Conservation (phyloP, 2,797 vertebrate genomes). For the Neomorphus geoffroyi region DNA sequence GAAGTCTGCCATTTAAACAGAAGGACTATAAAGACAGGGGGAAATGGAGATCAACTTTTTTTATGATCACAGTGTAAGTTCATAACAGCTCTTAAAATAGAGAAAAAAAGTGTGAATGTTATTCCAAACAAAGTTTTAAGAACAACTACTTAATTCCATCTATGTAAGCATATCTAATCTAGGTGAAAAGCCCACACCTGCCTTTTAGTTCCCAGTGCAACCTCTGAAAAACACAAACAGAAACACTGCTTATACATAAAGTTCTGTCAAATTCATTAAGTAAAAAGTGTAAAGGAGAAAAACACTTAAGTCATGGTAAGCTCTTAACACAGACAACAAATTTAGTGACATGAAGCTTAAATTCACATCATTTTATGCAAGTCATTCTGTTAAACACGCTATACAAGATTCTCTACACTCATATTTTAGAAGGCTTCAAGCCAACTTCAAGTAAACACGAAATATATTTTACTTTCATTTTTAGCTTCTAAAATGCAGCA, state of each 20-base stretch:
- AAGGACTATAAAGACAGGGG: background rate
- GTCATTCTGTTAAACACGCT: background rate
- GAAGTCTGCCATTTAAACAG: background rate
- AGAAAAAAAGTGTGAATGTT: background rate
- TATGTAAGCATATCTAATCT: background rate
- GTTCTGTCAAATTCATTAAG: background rate
- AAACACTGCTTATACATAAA: background rate
- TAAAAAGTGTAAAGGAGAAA: background rate
- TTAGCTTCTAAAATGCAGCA: background rate
- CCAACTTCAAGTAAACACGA: background rate
- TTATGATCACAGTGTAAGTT: background rate
- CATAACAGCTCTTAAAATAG: background rate
- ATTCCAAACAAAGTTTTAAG: background rate
- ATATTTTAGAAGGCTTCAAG: background rate
- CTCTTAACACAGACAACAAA: background rate
- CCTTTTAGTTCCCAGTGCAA: background rate
- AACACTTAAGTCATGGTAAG: background rate
- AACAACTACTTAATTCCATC: background rate
- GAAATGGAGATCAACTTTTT: background rate
- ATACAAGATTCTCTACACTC: background rate
- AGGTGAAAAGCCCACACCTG: background rate
- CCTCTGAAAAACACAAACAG: background rate
- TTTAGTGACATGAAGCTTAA: background rate
- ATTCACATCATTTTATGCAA: background rate
- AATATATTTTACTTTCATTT: background rate